Evolutionary conservation across 2,888 invertebrate genomes (phyloP).

Genomic region (Agrotis ipsilon): DNA sequence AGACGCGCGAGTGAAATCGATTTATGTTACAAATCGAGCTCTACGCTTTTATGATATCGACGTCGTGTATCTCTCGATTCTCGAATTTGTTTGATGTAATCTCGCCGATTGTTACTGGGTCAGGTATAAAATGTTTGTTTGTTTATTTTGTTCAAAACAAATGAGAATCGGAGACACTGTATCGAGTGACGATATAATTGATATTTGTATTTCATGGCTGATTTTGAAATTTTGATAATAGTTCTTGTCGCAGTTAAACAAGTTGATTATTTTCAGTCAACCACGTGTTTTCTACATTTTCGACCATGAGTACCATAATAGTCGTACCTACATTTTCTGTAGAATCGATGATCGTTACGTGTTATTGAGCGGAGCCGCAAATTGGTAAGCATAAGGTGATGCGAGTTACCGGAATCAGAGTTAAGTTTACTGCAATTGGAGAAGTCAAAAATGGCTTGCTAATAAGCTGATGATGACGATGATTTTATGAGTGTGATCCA

Average conservation of each 20-base stretch:
- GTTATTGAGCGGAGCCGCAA: too few relatives aligned
- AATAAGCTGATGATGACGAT: too few relatives aligned
- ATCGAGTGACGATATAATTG: constrained; percentile 10
- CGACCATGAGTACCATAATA: not conserved
- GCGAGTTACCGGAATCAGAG: too few relatives aligned
- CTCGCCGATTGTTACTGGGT: constrained; percentile 25
- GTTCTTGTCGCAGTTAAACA: not conserved
- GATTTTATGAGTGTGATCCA: too few relatives aligned
- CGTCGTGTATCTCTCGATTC: constrained; percentile 38
- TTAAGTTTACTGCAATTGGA: too few relatives aligned
- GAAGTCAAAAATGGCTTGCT: too few relatives aligned
- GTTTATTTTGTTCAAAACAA: constrained; percentile 30
- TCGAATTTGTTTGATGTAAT: constrained; percentile 45
- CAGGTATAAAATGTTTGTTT: constrained; percentile 26
- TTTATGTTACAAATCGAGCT: constrained; percentile 58
- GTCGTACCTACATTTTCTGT: not conserved
- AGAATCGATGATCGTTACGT: too few relatives aligned
- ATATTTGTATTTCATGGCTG: too few relatives aligned
- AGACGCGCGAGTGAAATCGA: constrained; percentile 54
- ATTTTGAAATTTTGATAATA: not conserved
- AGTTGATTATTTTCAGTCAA: not conserved
- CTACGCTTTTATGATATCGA: constrained; percentile 50
- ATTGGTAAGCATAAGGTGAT: too few relatives aligned
- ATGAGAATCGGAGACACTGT: constrained; percentile 3
- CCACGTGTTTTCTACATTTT: not conserved